Base-by-base conservation (phyloP, 1,140 invertebrate genomes). In the Cyclina sinensis region DNA sequence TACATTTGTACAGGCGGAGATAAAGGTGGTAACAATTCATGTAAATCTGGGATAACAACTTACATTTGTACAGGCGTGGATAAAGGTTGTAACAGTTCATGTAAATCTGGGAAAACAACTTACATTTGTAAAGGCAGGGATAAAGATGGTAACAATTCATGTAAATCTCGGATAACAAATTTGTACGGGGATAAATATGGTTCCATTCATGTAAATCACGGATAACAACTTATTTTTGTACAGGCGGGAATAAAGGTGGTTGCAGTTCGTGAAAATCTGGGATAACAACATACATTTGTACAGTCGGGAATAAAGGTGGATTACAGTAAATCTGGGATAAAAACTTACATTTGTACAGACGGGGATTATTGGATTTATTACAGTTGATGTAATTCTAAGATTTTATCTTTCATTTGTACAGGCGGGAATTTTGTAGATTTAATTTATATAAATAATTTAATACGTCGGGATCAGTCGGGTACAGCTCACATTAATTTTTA, bases 401-500 rank as follows among this genome's bases (percentile, higher is more conserved):
- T 65, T n/a, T 14, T 43, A 78, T 48, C 74, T 78, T 78, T 48
- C 74, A 74, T 79, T 79, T 79, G 46, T 79, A 54, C 32, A 79
- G 76, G 14, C 16, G 65, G 65, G 35, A 37, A 70, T 21, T 70
- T n/a, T n/a, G n/a, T n/a, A n/a, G n/a, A n/a, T n/a, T n/a, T n/a
- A n/a, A n/a, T n/a, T n/a, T n/a, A n/a, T n/a, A n/a, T n/a, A n/a
- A n/a, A n/a, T n/a, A n/a, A n/a, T n/a, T n/a, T n/a, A n/a, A n/a
- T n/a, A n/a, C n/a, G n/a, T n/a, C n/a, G n/a, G n/a, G n/a, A n/a
- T n/a, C n/a, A n/a, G n/a, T n/a, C n/a, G n/a, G n/a, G n/a, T n/a
- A n/a, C n/a, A n/a, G n/a, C n/a, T n/a, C n/a, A n/a, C n/a, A n/a
- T n/a, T n/a, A n/a, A n/a, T n/a, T n/a, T n/a, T n/a, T n/a, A n/a